These are phyloP conservation scores for Aphelocoma californica DNA, from an alignment of 2,797 vertebrate species.

Conservation along the genomic window DNA sequence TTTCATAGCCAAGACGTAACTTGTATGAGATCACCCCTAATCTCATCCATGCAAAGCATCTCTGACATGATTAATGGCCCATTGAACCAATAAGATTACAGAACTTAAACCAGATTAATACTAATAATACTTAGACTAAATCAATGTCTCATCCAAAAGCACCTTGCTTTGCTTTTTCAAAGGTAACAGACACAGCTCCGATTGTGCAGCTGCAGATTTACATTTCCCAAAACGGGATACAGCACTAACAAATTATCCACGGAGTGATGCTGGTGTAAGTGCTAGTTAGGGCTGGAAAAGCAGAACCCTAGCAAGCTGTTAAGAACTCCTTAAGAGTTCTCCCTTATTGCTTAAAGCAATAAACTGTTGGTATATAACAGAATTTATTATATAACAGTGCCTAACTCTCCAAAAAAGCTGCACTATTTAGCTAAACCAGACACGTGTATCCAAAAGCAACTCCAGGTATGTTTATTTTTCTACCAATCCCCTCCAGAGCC, in stretches of 20 bases:
- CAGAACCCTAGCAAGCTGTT: background rate
- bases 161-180: background rate
- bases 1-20: background rate
- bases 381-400: background rate
- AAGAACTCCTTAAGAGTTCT: background rate
- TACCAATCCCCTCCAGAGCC: background rate
- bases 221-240: background rate
- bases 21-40: background rate
- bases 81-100: background rate
- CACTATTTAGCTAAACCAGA: background rate
- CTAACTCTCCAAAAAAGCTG: background rate
- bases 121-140: background rate
- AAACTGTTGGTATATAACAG: background rate
- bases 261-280: accelerated
- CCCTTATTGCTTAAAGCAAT: background rate
- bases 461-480: background rate
- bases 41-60: background rate
- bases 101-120: background rate
- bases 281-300: background rate
- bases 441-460: background rate
- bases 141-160: background rate
- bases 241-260: background rate
- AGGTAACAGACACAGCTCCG: background rate
- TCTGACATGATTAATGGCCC: background rate
- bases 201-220: background rate